Evolutionary conservation across 2,797 vertebrate genomes (phyloP), one percentile per base, ranked within the genome.

Genomic region (Ibycter americanus): DNA sequence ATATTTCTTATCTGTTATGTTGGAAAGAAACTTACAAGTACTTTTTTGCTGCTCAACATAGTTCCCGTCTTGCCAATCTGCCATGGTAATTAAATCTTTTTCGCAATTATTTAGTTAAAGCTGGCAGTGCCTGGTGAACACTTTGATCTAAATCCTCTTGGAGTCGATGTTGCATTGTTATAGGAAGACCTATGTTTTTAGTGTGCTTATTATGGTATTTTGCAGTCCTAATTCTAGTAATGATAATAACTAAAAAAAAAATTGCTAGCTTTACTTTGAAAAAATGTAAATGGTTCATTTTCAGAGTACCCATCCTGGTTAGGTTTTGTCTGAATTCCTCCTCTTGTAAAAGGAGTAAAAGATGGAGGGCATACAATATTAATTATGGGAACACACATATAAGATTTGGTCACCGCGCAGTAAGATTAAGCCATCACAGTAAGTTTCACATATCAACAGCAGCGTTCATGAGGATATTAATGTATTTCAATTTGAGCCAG

Each of bases 101-200:
- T 94, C 70, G 84, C 34, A 91, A 89, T 78, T 88, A 76, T 65
- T 63, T 59, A 93, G n/a, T 96, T 92, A 92, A 84, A 96, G 22
- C 52, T 93, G 59, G 58, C 56, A 89, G 9, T 71, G 62, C 40
- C 89, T 65, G 62, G 54, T 38, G 94, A 90, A 34, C 58, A 80
- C 26, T 97, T 96, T 78, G 90, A 95, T 82, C 82, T 94, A 94
- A 95, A 89, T 71, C 81, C 68, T 94, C 63, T 93, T 96, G 86
- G 71, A 97, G 58, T 94, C 87, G 71, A 90, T 89, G 77, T 77
- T 91, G n/a, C 26, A n/a, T 92, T 91, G 34, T 58, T 87, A 29
- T 63, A 93, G 5, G 19, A 89, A 90, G 58, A 83, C 1, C 18
- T 67, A 65, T 54, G 49, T 36, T 95, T 95, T 82, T 83, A 79